Percentiles rank a stretch among this genome's conserved stretches.
These are phyloP conservation scores for Enteromius afrohamiltoni DNA, from an alignment of 2,797 vertebrate species.

Conservation along the genomic window DNA sequence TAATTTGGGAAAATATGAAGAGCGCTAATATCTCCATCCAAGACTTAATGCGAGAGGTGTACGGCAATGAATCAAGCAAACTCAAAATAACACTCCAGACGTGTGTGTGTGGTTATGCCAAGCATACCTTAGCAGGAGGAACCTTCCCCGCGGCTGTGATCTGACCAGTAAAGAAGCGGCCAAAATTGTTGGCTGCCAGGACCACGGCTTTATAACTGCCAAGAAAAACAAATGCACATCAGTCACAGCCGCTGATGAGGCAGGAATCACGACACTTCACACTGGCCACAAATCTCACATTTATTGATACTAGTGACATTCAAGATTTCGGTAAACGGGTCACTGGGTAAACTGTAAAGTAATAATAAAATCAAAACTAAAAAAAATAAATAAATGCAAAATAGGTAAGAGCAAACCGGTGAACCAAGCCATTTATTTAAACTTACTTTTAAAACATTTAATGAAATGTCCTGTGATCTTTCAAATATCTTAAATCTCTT, in stretches of 20 bases:
- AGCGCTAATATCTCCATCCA: constrained; percentile 11
- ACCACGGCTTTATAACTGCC: constrained; percentile 95
- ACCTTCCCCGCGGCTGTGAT: constrained; percentile 80
- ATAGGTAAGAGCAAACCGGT: not conserved
- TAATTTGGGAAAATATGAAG: constrained; percentile 2
- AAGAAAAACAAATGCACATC: constrained; percentile 43
- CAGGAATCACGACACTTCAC: constrained; percentile 9
- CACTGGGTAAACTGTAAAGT: not conserved
- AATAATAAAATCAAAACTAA: not conserved
- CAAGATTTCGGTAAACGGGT: not conserved
- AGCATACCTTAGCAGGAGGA: constrained; percentile 77
- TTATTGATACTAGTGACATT: not conserved
- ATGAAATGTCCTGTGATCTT: not conserved
- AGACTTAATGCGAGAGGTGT: constrained; percentile 11
- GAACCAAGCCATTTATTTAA: not conserved
- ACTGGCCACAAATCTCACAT: constrained; percentile 10
- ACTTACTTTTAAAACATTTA: not conserved
- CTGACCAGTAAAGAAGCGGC: constrained; percentile 84
- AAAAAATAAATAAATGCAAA: not conserved
- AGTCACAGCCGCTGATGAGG: constrained; percentile 1
- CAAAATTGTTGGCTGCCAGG: constrained; percentile 91
- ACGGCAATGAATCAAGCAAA: not conserved
- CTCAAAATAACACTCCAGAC: not conserved
- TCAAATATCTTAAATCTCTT: not conserved
- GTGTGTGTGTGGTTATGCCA: not conserved